phyloP scores from a whole-genome alignment of 92 coral and sea anemone genomes.

The Virgularia gustaviana region DNA sequence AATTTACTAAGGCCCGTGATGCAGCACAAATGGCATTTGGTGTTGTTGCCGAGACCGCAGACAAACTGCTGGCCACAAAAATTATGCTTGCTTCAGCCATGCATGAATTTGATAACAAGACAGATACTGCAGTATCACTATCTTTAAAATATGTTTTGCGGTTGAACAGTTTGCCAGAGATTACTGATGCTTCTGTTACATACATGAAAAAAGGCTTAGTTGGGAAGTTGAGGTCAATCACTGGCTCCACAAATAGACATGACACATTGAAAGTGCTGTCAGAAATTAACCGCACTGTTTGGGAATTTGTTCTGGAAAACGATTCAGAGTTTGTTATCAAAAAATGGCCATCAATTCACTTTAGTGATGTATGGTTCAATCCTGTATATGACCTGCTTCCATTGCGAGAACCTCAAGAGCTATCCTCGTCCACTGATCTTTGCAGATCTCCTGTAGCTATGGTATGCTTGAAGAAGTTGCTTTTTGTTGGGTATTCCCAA shows the following conservation, averaged over 20 bases:
- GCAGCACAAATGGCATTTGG: slow-evolving; percentile 95
- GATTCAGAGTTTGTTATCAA: slow-evolving; percentile 46
- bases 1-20: slow-evolving; percentile 92
- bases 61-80: slow-evolving; percentile 86
- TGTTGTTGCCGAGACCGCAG: slow-evolving; percentile 81
- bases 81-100: slow-evolving; percentile 90
- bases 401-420: slow-evolving; percentile 52
- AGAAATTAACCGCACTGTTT: slow-evolving; percentile 82
- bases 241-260: slow-evolving; percentile 60
- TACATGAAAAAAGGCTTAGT: slow-evolving; percentile 64
- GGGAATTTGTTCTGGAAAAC: slow-evolving; percentile 61
- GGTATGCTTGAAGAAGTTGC: slow-evolving; percentile 57
- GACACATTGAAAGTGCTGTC: slow-evolving; percentile 69
- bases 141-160: slow-evolving; percentile 79
- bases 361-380: slow-evolving; percentile 49
- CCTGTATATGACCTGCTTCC: slow-evolving; percentile 67
- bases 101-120: slow-evolving; percentile 91
- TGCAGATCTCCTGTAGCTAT: slow-evolving; percentile 65
- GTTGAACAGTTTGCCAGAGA: slow-evolving; percentile 70
- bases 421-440: slow-evolving; percentile 38
- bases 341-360: slow-evolving; percentile 58
- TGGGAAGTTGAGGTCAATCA: slow-evolving; percentile 66
- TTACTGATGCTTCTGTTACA: slow-evolving; percentile 57
- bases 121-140: slow-evolving; percentile 73
- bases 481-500: slow-evolving; percentile 61